Percentiles rank a stretch among this genome's conserved stretches.
Evolutionary conservation across 2,797 vertebrate species (phyloP).

Genomic region (Micromesistius poutassou): DNA sequence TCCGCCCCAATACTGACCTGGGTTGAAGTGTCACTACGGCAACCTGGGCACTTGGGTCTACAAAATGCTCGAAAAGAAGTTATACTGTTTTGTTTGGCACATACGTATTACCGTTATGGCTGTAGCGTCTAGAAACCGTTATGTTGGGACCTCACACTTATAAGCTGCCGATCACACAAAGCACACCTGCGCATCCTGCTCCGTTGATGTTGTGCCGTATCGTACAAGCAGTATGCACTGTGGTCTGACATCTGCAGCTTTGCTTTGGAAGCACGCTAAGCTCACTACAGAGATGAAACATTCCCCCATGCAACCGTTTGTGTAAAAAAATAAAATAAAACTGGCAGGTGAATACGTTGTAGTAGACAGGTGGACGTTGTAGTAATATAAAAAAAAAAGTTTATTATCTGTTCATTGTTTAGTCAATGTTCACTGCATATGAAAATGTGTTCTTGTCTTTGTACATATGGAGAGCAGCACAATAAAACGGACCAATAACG

Average conservation of each 20-base stretch:
- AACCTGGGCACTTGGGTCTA: too few species aligned
- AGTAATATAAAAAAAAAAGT: constrained; percentile 20
- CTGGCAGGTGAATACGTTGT: too few species aligned
- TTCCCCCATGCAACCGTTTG: constrained; percentile 34
- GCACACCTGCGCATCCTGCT: constrained; percentile 16
- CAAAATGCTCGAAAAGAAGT: too few species aligned
- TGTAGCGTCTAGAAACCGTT: not conserved
- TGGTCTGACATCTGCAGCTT: constrained; percentile 39
- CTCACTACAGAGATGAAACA: constrained; percentile 7
- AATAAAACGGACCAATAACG: constrained; percentile 31
- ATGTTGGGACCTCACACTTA: constrained; percentile 19
- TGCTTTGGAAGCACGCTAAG: constrained; percentile 28
- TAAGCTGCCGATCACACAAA: constrained; percentile 12
- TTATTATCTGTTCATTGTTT: constrained; percentile 42
- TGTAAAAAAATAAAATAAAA: constrained; percentile 1
- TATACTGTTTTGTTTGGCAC: not conserved
- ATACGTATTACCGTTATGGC: constrained; percentile 19
- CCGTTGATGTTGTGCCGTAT: constrained; percentile 18
- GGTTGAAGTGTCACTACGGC: too few species aligned
- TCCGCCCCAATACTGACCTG: too few species aligned
- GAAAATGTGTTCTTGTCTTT: constrained; percentile 48
- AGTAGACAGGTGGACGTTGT: constrained; percentile 28
- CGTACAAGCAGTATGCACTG: constrained; percentile 24
- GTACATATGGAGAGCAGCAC: constrained; percentile 69
- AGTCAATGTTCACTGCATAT: constrained; percentile 45